A percentile compares a stretch with the other conserved stretches of the same genome.
Evolutionary conservation across 2,113 vertebrate species (phyloP).

Genomic region (Anser cygnoides): DNA sequence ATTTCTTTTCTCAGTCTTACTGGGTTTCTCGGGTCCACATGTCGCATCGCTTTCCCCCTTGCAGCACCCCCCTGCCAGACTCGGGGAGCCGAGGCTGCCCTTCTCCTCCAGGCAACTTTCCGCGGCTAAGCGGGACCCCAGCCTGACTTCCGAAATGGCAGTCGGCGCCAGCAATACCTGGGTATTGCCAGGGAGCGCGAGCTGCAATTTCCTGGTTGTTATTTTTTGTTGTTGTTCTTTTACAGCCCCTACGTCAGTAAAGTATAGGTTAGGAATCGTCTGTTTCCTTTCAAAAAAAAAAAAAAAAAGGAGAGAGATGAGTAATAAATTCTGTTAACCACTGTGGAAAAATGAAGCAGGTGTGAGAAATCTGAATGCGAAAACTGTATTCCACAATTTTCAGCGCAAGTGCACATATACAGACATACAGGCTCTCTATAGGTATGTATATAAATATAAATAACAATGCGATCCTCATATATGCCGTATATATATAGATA

Average conservation of each 20-base stretch:
- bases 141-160: background rate
- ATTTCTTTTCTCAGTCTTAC: background rate
- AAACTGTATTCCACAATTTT: background rate
- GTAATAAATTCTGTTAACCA: background rate
- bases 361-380: background rate
- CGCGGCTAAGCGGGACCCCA: background rate
- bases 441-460: background rate
- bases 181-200: background rate
- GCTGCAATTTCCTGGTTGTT: background rate
- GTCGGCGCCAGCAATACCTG: background rate
- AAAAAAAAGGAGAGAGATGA: background rate
- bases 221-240: background rate
- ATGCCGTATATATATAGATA: background rate
- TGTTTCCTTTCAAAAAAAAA: background rate
- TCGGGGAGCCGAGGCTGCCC: background rate
- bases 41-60: rapidly evolving
- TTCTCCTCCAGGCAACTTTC: background rate
- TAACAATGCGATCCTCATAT: background rate
- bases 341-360: background rate
- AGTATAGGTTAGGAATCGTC: background rate
- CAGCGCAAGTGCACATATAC: background rate
- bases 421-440: background rate
- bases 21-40: background rate
- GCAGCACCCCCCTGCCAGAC: background rate
- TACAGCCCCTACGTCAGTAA: background rate